phyloP scores from a whole-genome alignment of 2,888 invertebrate genomes.

The Ramazzottius varieornatus region DNA sequence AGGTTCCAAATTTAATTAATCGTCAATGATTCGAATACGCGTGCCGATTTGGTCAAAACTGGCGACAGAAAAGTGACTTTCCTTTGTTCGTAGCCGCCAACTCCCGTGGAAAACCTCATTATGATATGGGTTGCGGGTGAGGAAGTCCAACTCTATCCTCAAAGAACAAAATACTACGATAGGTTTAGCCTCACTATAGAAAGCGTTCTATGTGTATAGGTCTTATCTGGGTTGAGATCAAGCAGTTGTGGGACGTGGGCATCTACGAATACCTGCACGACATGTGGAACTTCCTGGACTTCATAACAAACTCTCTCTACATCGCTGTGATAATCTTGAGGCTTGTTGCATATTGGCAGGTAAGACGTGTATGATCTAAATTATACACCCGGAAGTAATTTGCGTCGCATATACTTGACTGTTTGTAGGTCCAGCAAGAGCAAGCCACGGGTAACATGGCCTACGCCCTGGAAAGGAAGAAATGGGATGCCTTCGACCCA shows the following conservation, averaged over 20 bases:
- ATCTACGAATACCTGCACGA: constrained; percentile 83
- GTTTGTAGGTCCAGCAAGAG: constrained; percentile 50
- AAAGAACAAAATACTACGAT: too few species aligned
- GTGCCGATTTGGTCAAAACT: too few species aligned
- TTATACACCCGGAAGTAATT: background rate
- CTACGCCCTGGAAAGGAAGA: constrained; percentile 46
- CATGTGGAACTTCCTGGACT: constrained; percentile 99
- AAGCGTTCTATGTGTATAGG: constrained; percentile 31
- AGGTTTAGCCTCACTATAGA: too few species aligned
- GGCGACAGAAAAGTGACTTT: too few species aligned
- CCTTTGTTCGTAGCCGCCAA: too few species aligned
- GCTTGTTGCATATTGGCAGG: constrained; percentile 78
- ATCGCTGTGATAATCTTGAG: constrained; percentile 83
- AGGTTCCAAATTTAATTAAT: too few species aligned
- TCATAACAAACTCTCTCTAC: constrained; percentile 88
- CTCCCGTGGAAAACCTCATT: constrained; percentile 83
- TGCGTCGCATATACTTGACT: too few species aligned
- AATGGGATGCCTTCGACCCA: constrained; percentile 96
- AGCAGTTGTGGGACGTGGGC: constrained; percentile 92
- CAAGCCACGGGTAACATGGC: constrained; percentile 38
- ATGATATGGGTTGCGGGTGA: constrained; percentile 76
- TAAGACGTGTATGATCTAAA: too few species aligned
- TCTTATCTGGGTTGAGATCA: constrained; percentile 93
- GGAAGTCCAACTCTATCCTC: constrained; percentile 17
- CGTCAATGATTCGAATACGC: too few species aligned